Percentiles rank a stretch among this genome's conserved stretches.
These are phyloP conservation scores for Carassius auratus DNA, from an alignment of 2,113 vertebrate species.

Conservation along the genomic window DNA sequence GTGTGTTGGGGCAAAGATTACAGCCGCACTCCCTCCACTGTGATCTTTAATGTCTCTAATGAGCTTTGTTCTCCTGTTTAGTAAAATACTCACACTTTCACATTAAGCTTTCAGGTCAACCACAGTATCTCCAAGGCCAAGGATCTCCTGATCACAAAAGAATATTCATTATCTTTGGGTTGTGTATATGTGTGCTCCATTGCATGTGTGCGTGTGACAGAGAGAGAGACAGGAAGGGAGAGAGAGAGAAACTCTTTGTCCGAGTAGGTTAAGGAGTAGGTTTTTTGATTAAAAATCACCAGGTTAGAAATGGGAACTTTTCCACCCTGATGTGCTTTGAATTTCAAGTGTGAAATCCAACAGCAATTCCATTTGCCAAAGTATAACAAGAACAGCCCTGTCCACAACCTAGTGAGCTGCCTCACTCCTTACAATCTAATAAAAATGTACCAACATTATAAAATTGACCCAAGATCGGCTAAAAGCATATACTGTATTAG, in stretches of 20 bases:
- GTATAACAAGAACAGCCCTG: not conserved
- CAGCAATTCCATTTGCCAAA: not conserved
- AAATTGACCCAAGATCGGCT: no score
- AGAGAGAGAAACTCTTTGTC: not conserved
- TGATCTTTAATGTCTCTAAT: slow-evolving; percentile 35
- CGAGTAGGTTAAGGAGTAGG: not conserved
- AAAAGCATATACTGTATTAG: no score
- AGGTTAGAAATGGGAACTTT: slow-evolving; percentile 11
- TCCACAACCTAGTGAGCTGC: not conserved
- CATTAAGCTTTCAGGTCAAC: slow-evolving; percentile 13
- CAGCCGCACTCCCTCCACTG: not conserved
- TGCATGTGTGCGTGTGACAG: not conserved
- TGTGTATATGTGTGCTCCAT: not conserved
- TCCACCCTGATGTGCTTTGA: not conserved
- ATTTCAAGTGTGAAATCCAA: not conserved
- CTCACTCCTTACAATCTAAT: not conserved
- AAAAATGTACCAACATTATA: not conserved
- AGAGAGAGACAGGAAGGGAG: no score
- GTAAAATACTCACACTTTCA: slow-evolving; percentile 28
- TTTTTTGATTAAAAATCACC: not conserved
- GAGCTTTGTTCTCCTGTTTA: slow-evolving; percentile 36
- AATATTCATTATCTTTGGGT: slow-evolving; percentile 19
- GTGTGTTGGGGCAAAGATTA: not conserved
- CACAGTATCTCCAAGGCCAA: slow-evolving; percentile 18
- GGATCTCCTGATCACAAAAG: slow-evolving; percentile 4